Base-by-base conservation (phyloP, 2,888 invertebrate species). In the Mythimna lalbum region DNA sequence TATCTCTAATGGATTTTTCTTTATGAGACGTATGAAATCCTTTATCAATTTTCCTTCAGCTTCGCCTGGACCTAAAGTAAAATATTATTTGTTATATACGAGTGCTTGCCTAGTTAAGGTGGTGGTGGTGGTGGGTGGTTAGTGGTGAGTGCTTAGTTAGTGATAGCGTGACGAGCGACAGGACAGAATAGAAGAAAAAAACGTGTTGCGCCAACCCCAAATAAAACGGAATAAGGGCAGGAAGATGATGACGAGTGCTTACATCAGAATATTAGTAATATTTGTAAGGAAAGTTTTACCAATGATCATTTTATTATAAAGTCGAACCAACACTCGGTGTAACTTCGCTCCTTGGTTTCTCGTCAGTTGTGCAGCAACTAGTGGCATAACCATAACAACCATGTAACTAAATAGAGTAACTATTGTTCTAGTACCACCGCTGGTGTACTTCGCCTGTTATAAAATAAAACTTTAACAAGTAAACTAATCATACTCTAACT, bases 331-430 rank as follows among this genome's bases (percentile, higher is more conserved):
- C 9, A n/a, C 10, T 23, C 33, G 47, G 4, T 68, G 69, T 12
- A 68, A 59, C 23, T 43, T 69, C 33, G 33, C 33, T 2, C 57
- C 68, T 52, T 68, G 57, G n/a, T 68, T 69, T 7, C n/a, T 50
- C 12, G n/a, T 17, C 36, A 57, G 14, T 31, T 69, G 69, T n/a
- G 57, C 69, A 14, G 68, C 57, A 14, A 52, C 10, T 12, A 69
- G n/a, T 23, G 68, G 69, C 57, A 68, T 56, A 14, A 68, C n/a
- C 17, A 47, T n/a, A 14, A 68, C 17, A 7, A 33, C 2, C 2
- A 43, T 12, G 69, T 47, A 59, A 33, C 23, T 27, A 1, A 68
- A 52, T n/a, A 43, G 3, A 21, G 52, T 2, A 23, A 68, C 2
- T 12, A 17, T 0, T 21, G 17, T 23, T 52, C 12, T 36, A 6